phyloP scores from a whole-genome alignment of 2,113 vertebrate species.

The Anarhynchus alexandrinus region DNA sequence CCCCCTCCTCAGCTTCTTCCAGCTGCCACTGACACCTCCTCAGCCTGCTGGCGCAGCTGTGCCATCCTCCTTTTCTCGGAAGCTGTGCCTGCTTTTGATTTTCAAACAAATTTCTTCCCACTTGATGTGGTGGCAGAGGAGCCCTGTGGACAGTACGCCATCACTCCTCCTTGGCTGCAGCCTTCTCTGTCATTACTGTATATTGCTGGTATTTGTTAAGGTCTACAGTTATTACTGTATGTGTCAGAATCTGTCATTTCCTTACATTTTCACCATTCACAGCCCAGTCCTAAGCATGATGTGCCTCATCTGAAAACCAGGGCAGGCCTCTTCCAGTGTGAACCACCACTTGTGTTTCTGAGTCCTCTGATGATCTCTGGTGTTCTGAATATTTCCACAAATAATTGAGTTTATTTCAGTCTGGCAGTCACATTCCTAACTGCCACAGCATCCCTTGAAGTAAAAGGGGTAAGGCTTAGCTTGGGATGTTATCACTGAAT shows the following conservation, averaged over 20 bases:
- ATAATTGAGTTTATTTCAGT: not conserved
- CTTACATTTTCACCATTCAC: not conserved
- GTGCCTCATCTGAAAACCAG: not conserved
- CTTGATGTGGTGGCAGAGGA: not conserved
- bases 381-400: not conserved
- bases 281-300: not conserved
- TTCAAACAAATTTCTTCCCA: not conserved
- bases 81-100: not conserved
- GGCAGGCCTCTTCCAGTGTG: not conserved
- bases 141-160: not conserved
- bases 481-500: not conserved
- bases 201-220: not conserved
- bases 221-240: not conserved
- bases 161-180: not conserved
- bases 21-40: not conserved
- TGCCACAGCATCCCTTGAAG: not conserved
- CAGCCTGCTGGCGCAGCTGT: not conserved
- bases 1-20: not conserved
- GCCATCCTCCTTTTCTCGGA: not conserved
- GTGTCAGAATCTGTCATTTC: not conserved
- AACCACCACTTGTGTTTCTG: not conserved
- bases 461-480: not conserved
- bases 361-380: not conserved
- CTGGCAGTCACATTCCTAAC: not conserved
- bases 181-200: not conserved